These are phyloP conservation scores for Clarias macrocephalus DNA, from an alignment of 2,113 vertebrate species.

Conservation along the genomic window DNA sequence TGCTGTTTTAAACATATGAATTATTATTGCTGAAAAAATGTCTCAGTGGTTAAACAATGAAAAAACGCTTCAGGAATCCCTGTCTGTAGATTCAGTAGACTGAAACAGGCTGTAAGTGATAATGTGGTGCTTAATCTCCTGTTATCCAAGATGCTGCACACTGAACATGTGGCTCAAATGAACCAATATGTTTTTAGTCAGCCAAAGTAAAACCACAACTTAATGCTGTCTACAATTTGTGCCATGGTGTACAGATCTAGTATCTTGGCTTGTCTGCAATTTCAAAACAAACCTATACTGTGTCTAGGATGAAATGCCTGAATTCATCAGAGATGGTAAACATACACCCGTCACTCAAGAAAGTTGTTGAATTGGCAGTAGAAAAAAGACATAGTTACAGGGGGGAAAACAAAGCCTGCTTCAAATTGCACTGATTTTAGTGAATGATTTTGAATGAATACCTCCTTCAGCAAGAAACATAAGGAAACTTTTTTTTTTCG, in stretches of 20 bases:
- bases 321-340: background rate
- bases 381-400: background rate
- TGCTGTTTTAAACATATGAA: background rate
- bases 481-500: background rate
- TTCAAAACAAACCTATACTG: background rate
- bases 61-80: background rate
- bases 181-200: slow-evolving; percentile 5
- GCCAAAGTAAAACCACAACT: background rate
- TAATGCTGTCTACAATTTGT: background rate
- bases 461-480: background rate
- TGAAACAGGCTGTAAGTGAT: slow-evolving; percentile 30
- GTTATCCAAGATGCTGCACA: slow-evolving; percentile 32
- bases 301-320: background rate
- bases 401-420: background rate
- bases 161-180: slow-evolving; percentile 10
- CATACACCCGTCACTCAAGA: background rate
- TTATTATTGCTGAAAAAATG: too few species aligned
- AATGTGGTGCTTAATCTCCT: slow-evolving; percentile 30
- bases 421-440: too few species aligned
- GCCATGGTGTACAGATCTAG: background rate
- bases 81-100: slow-evolving; percentile 7
- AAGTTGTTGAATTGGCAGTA: background rate
- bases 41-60: background rate
- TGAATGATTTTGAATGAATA: background rate
- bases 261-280: too few species aligned